Evolutionary conservation across 2,797 vertebrate species (phyloP).

Genomic region (Crocodylus rhombifer): DNA sequence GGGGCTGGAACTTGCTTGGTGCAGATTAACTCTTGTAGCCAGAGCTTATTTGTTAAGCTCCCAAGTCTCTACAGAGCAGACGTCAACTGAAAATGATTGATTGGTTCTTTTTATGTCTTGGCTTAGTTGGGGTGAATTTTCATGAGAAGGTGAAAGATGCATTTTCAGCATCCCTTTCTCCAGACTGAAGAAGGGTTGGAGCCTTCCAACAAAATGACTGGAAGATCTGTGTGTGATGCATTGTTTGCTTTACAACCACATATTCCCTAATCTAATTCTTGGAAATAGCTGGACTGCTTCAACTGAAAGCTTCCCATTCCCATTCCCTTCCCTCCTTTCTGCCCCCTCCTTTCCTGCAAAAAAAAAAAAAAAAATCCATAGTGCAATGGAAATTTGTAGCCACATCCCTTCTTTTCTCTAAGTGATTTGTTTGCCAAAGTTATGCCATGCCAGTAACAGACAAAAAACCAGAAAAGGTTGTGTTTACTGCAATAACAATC

Average conservation of each 20-base stretch:
- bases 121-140: background rate
- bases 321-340: no score
- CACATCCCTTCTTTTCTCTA: no score
- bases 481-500: no score
- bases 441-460: no score
- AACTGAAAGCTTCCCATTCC: background rate
- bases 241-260: background rate
- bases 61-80: no score
- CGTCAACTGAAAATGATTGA: background rate
- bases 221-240: no score
- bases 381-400: background rate
- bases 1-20: no score
- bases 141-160: background rate
- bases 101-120: background rate
- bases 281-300: background rate
- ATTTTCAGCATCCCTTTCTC: background rate
- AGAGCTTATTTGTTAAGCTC: no score
- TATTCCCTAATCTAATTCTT: background rate
- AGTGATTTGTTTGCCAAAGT: no score
- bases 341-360: background rate
- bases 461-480: no score
- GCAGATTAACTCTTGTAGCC: no score
- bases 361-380: background rate
- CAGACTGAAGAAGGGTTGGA: background rate
- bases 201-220: background rate